Evolutionary conservation across 2,113 vertebrate species (phyloP), one percentile per base, ranked within the genome.

Genomic region (Eurypyga helias): DNA sequence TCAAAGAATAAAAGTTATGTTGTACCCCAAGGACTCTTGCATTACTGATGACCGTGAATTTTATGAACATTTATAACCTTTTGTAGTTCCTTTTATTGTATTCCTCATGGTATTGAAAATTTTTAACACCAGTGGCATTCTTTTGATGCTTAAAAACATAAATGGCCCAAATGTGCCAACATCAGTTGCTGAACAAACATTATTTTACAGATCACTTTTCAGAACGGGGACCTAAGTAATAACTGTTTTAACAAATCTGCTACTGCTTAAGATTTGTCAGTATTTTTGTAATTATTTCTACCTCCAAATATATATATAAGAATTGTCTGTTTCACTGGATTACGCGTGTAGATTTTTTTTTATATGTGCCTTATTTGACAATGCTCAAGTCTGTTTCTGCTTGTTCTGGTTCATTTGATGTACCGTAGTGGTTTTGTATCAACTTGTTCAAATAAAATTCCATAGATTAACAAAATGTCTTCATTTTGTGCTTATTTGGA

Each of bases 281-380:
- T 98, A 98, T 98, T 98, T 98, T 98, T 98, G 98, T 98, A 98
- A 98, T 98, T 98, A 98, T 98, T 98, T 98, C 97, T 98, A 98
- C 98, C 98, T 98, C 98, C 96, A 98, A 96, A 98, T 98, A 98
- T 97, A 97, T 98, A 97, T 97, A 97, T 95, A 79, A 26, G 78
- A 95, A 69, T 97, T 96, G 97, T 98, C 98, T 96, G 96, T 98
- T 98, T 98, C 98, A 98, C 98, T 98, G 98, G 98, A 98, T 97
- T 97, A 93, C 10, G 4, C 17, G 64, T 98, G 96, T 98, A 98
- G 97, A 97, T 97, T 96, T 98, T 97, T 98, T 98, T 98, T 98
- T 98, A 98, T 96, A 98, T 98, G 98, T 98, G 98, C 98, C 98
- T 98, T 98, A 98, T 98, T 98, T 97, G 97, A 98, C 91, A 89